phyloP scores from a whole-genome alignment of 2,113 vertebrate genomes.

The Mustela nigripes region DNA sequence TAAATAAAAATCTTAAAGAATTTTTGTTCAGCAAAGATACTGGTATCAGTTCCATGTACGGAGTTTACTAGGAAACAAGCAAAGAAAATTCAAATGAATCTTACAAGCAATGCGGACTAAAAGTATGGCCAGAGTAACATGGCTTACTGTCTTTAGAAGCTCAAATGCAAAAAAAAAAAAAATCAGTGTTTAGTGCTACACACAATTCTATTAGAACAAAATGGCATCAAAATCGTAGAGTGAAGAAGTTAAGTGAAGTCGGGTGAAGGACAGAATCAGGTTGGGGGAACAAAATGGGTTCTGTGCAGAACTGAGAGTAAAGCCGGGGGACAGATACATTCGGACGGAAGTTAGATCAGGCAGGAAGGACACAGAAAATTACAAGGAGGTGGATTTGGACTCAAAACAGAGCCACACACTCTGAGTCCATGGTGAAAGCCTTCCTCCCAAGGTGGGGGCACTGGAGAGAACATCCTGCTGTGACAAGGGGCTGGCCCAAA shows the following conservation, averaged over 20 bases:
- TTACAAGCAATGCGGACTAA: background rate
- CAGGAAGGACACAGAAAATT: background rate
- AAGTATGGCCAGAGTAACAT: background rate
- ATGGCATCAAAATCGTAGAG: background rate
- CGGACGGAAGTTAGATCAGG: background rate
- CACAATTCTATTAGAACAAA: background rate
- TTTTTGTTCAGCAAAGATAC: background rate
- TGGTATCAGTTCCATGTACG: slow-evolving; percentile 44
- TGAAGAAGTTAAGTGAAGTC: background rate
- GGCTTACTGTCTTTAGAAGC: background rate
- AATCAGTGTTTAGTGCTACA: background rate
- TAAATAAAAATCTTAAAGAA: background rate
- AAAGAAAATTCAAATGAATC: background rate
- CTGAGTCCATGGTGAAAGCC: background rate
- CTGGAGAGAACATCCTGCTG: background rate
- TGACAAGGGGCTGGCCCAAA: background rate
- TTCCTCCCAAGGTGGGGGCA: background rate
- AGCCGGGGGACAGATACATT: rapidly evolving
- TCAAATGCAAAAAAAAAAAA: background rate
- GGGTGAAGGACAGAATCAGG: background rate
- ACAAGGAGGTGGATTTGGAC: background rate
- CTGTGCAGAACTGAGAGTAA: background rate
- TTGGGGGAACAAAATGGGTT: background rate
- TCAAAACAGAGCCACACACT: background rate
- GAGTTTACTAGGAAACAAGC: background rate